Evolutionary conservation across 2,113 vertebrate genomes (phyloP).

Genomic region (Oryzias melastigma): DNA sequence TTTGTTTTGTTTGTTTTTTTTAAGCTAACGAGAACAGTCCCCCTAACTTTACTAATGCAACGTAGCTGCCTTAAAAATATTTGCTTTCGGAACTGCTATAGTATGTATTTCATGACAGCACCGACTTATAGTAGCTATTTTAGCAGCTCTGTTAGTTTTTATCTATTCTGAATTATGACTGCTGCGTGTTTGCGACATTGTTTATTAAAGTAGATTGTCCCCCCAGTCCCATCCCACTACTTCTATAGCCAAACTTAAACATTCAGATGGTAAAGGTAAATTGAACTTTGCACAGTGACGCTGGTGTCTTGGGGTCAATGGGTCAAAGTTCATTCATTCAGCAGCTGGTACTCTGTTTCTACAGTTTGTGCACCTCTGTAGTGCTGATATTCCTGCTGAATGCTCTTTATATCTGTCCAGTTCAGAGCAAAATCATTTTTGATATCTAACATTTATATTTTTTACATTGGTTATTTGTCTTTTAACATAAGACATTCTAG

Average conservation of each 20-base stretch:
- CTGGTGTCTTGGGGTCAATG: background rate
- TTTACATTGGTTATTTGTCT: too few species aligned
- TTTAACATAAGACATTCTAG: too few species aligned
- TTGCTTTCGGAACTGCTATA: too few species aligned
- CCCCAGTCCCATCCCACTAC: too few species aligned
- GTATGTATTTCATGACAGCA: background rate
- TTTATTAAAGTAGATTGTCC: too few species aligned
- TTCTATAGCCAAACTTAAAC: too few species aligned
- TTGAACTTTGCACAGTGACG: constrained; percentile 47
- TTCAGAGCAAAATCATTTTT: too few species aligned
- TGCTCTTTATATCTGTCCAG: too few species aligned
- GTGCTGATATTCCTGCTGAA: background rate
- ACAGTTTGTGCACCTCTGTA: background rate
- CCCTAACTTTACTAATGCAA: too few species aligned
- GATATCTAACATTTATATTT: too few species aligned
- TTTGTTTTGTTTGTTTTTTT: background rate
- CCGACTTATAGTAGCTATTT: background rate
- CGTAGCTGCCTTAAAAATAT: too few species aligned
- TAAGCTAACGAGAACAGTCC: background rate
- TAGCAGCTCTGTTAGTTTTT: background rate
- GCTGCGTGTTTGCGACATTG: background rate
- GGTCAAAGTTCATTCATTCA: constrained; percentile 48
- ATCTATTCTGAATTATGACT: background rate
- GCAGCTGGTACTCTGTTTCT: background rate
- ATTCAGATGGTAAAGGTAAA: background rate